Percentiles rank a stretch among this genome's conserved stretches.
These are phyloP conservation scores for Addax nasomaculatus DNA, from an alignment of 2,113 vertebrate species.

Conservation along the genomic window DNA sequence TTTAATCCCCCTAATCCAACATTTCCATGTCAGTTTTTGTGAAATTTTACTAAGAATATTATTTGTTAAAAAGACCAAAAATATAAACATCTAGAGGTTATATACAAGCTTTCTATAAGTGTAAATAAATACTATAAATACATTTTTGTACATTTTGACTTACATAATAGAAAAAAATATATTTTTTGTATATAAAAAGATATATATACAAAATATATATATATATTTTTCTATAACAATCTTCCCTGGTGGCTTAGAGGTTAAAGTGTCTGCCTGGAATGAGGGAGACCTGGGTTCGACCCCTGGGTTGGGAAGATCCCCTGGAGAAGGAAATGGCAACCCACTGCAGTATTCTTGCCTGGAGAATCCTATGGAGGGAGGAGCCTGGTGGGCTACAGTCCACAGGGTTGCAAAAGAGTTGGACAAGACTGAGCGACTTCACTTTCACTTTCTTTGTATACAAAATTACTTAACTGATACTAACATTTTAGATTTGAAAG, in stretches of 20 bases:
- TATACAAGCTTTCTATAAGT: neutral
- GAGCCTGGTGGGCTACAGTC: too few relatives aligned
- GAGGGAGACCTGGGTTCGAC: too few relatives aligned
- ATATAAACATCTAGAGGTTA: neutral
- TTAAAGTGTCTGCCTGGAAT: too few relatives aligned
- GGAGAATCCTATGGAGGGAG: too few relatives aligned
- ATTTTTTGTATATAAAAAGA: neutral
- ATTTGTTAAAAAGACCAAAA: slow-evolving; percentile 9
- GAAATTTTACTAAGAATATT: neutral
- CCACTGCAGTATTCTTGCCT: too few relatives aligned
- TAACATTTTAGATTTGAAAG: neutral
- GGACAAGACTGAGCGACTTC: too few relatives aligned
- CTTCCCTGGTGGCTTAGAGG: too few relatives aligned
- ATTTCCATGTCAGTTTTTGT: neutral
- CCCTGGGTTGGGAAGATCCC: too few relatives aligned
- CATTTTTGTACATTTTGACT: neutral
- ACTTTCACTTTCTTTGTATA: neutral
- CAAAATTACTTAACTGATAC: neutral
- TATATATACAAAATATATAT: too few relatives aligned
- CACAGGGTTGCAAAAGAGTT: too few relatives aligned
- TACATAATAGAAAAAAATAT: neutral
- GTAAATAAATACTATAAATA: neutral
- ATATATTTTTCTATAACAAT: too few relatives aligned
- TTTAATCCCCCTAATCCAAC: neutral
- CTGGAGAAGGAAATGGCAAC: too few relatives aligned